Evolutionary conservation across 2,113 vertebrate species (phyloP).

Genomic region (Steatornis caripensis): DNA sequence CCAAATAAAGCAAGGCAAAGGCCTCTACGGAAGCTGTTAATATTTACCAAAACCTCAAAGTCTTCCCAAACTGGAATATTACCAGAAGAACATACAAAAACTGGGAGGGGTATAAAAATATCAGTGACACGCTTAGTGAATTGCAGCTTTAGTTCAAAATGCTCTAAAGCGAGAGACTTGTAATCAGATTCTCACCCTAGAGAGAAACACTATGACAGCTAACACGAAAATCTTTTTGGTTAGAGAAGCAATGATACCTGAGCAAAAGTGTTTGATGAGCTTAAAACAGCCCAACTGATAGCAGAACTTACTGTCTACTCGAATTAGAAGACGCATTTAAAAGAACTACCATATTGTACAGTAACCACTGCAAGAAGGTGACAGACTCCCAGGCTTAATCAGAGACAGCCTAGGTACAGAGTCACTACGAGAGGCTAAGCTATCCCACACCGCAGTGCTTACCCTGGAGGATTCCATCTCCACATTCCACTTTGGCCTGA

Average conservation of each 20-base stretch:
- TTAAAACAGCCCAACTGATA: neutral
- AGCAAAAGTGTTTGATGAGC: neutral
- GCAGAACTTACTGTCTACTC: neutral
- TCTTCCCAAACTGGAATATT: neutral
- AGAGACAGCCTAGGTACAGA: neutral
- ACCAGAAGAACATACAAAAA: neutral
- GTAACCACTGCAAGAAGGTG: neutral
- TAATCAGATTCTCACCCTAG: neutral
- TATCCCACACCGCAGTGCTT: conserved; percentile 36
- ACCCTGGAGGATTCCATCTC: conserved; percentile 92
- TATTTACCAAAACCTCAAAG: neutral
- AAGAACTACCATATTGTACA: neutral
- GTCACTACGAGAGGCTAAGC: neutral
- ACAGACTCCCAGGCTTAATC: neutral
- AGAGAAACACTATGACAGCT: neutral
- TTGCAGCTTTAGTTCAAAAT: neutral
- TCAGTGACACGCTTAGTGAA: neutral
- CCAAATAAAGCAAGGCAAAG: neutral
- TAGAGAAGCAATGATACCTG: neutral
- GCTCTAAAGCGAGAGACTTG: neutral
- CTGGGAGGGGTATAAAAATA: neutral
- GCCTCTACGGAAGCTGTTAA: neutral
- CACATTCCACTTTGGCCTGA: conserved; percentile 97
- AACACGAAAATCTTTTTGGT: neutral
- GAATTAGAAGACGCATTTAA: neutral